These are phyloP conservation scores for Turnix velox DNA, from an alignment of 2,113 vertebrate genomes.

Conservation along the genomic window DNA sequence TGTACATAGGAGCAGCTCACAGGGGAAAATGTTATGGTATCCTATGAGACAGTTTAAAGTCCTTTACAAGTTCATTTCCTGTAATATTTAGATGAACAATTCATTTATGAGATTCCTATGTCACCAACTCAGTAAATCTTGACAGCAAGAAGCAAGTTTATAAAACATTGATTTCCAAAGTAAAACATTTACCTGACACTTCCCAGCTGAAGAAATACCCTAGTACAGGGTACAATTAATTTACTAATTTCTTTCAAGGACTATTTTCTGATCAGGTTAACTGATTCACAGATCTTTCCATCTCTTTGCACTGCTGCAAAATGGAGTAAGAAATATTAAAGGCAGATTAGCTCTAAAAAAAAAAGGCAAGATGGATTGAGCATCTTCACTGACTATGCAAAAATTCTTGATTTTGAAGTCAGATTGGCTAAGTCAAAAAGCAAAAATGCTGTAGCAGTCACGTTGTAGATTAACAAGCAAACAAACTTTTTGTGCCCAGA, in stretches of 20 bases:
- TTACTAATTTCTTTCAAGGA: slow-evolving; percentile 5
- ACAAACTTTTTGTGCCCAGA: not conserved
- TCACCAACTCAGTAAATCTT: slow-evolving; percentile 16
- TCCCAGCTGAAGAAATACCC: not conserved
- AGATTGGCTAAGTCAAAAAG: not conserved
- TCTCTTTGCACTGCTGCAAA: not conserved
- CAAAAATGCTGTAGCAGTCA: not conserved
- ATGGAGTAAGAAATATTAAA: not conserved
- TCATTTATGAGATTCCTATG: not conserved
- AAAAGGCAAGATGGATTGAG: not conserved
- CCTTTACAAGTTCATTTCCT: slow-evolving; percentile 7
- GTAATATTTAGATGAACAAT: slow-evolving; percentile 9
- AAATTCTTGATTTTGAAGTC: not conserved
- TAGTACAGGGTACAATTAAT: not conserved
- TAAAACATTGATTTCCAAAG: slow-evolving; percentile 36
- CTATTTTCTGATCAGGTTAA: not conserved
- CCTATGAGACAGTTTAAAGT: not conserved
- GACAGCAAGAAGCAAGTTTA: slow-evolving; percentile 5
- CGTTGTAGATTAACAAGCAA: not conserved
- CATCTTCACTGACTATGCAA: not conserved
- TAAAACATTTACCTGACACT: slow-evolving; percentile 8
- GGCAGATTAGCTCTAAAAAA: not conserved
- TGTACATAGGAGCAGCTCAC: not conserved
- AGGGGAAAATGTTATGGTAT: not conserved
- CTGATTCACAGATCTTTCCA: not conserved